Conservation (phyloP, 2,888 invertebrate genomes). For the Macroteleia sp. region DNA sequence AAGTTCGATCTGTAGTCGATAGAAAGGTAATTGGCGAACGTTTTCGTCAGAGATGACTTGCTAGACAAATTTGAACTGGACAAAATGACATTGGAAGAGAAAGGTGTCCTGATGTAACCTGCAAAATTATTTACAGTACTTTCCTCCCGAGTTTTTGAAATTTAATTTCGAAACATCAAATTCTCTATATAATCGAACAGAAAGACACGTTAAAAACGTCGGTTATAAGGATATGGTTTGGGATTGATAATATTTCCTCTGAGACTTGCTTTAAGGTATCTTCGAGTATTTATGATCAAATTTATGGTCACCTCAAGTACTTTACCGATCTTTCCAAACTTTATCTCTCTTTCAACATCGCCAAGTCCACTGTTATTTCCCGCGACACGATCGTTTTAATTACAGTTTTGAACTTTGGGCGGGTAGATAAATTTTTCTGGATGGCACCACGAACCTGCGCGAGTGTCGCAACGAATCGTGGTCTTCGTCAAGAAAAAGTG, state of each 20-base stretch:
- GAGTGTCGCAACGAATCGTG: constrained; percentile 58
- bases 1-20: constrained; percentile 28
- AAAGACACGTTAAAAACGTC: too few relatives aligned
- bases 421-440: constrained; percentile 33
- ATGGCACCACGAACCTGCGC: constrained; percentile 32
- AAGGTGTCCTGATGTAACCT: constrained; percentile 16
- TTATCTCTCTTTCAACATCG: constrained; percentile 23
- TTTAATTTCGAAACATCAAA: too few relatives aligned
- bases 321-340: constrained; percentile 20
- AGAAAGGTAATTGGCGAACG: constrained; percentile 26
- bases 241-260: background rate
- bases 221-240: background rate
- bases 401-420: constrained; percentile 32
- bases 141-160: too few relatives aligned
- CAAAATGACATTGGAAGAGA: constrained; percentile 4
- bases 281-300: constrained; percentile 4
- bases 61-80: constrained; percentile 28
- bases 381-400: constrained; percentile 42
- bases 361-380: constrained; percentile 9
- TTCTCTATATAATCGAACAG: too few relatives aligned
- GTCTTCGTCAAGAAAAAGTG: constrained; percentile 50
- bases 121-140: background rate
- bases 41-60: constrained; percentile 25
- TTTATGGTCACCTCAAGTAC: constrained; percentile 17
- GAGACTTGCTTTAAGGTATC: too few relatives aligned